Conservation (phyloP, 1,140 invertebrate genomes). For the Lepidotrigona ventralis region DNA sequence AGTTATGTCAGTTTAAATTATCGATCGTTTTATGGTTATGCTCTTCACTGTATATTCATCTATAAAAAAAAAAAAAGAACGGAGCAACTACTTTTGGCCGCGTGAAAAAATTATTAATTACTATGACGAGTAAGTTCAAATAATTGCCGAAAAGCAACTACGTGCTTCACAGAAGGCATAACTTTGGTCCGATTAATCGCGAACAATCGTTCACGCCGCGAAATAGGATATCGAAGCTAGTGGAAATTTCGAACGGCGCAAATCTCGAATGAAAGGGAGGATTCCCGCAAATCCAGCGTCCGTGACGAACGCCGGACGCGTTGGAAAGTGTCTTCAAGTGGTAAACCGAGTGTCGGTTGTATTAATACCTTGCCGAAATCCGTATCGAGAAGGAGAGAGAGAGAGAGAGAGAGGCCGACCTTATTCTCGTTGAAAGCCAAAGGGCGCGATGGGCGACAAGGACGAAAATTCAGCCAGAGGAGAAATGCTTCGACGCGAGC, state of each 20-base stretch:
- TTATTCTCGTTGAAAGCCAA: constrained; percentile 19
- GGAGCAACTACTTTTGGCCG: too few relatives aligned
- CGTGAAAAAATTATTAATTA: background rate
- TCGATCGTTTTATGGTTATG: too few relatives aligned
- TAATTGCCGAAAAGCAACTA: background rate
- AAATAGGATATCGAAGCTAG: constrained; percentile 17
- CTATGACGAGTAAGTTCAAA: background rate
- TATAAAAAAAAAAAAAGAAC: too few relatives aligned
- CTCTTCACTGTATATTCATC: too few relatives aligned
- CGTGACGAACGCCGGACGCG: background rate
- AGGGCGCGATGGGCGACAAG: background rate
- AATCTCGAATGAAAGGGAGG: constrained; percentile 35
- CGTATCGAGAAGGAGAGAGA: constrained; percentile 3
- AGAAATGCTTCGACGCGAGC: constrained; percentile 30
- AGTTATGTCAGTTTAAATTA: too few relatives aligned
- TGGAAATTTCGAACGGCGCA: background rate
- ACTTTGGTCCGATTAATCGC: constrained; percentile 4
- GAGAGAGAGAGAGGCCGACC: constrained; percentile 11
- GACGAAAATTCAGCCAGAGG: constrained; percentile 21
- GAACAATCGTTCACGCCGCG: background rate
- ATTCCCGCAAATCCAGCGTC: constrained; percentile 39
- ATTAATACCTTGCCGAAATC: constrained; percentile 45
- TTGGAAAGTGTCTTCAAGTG: constrained; percentile 33
- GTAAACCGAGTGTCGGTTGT: constrained; percentile 51
- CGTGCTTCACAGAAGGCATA: too few relatives aligned